Base-by-base conservation (phyloP, 2,113 vertebrate species). In the Elaphurus davidianus region DNA sequence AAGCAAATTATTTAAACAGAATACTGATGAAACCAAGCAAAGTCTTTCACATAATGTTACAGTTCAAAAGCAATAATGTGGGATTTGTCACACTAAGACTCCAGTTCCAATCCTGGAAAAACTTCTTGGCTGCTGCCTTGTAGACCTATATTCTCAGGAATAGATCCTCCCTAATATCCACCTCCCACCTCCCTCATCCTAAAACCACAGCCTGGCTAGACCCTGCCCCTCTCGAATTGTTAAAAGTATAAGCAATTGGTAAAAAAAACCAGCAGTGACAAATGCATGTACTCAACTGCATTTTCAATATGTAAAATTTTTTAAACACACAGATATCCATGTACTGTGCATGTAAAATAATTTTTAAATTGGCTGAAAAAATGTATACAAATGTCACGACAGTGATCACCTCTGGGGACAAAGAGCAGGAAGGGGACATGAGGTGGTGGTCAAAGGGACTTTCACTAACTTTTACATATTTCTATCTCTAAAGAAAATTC, bases 1-100 rank as follows among this genome's bases (percentile, higher is more conserved):
- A 96, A 97, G 28, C 50, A 87, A 92, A n/a, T 28, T n/a, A 50
- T 36, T 90, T 43, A 85, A 94, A 93, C 62, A 79, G 59, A 97
- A 89, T 11, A 81, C 33, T 25, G 64, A 30, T 2, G 3, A 74
- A 55, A 19, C 40, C 60, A 96, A 93, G 15, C 12, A 91, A 86
- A 96, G 54, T 10, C 33, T 94, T 91, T 96, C 5, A 5, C 14
- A 54, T 79, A 19, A 93, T 67, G 45, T 50, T 57, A 50, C 50
- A 59, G 52, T 17, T 54, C 85, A 91, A 86, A 97, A 59, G 19
- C 16, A 96, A 87, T 62, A 78, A 79, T 82, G 36, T 67, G 43
- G 6, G 28, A 47, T 74, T 62, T 43, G 30, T 74, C 62, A 7
- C 19, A 54, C 50, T 62, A 90, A 52, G 47, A 82, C 33, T 82